phyloP scores from a whole-genome alignment of 2,113 vertebrate genomes.

The Polypterus senegalus region DNA sequence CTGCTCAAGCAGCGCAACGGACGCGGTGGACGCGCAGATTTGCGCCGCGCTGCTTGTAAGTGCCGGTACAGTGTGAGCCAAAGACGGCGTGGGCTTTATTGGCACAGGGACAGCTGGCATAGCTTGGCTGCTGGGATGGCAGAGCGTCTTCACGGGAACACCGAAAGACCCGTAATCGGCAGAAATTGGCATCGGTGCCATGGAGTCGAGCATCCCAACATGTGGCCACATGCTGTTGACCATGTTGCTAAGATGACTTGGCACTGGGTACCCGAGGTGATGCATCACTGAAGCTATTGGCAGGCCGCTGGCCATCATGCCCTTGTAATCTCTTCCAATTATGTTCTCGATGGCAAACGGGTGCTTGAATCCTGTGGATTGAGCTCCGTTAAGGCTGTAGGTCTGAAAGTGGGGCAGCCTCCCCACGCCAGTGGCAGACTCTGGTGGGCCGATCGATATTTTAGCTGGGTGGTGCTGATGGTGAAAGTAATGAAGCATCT shows the following conservation, averaged over 20 bases:
- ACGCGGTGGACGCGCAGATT: conserved; percentile 44
- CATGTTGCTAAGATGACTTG: conserved; percentile 72
- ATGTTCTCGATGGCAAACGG: conserved; percentile 88
- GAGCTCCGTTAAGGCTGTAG: conserved; percentile 38
- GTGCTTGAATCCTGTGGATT: conserved; percentile 72
- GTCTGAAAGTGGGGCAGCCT: conserved; percentile 72
- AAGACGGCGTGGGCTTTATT: conserved; percentile 78
- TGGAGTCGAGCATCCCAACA: conserved; percentile 77
- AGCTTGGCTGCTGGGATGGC: conserved; percentile 62
- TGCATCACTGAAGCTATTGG: conserved; percentile 91
- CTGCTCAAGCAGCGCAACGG: conserved; percentile 55
- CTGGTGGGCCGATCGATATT: conserved; percentile 40
- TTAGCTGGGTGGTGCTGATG: conserved; percentile 57
- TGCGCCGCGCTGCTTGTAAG: conserved; percentile 51
- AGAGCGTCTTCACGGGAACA: conserved; percentile 77
- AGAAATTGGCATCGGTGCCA: conserved; percentile 56
- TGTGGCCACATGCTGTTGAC: conserved; percentile 89
- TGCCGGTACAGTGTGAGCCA: conserved; percentile 50
- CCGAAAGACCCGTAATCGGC: conserved; percentile 80
- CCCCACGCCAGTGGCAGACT: conserved; percentile 53
- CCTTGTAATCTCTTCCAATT: conserved; percentile 88
- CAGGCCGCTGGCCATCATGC: conserved; percentile 73
- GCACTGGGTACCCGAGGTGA: conserved; percentile 80
- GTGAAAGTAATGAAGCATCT: conserved; percentile 73
- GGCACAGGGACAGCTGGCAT: conserved; percentile 85